Conservation (phyloP, 2,113 vertebrate genomes). For the Stomatorhinus ivindoensis region DNA sequence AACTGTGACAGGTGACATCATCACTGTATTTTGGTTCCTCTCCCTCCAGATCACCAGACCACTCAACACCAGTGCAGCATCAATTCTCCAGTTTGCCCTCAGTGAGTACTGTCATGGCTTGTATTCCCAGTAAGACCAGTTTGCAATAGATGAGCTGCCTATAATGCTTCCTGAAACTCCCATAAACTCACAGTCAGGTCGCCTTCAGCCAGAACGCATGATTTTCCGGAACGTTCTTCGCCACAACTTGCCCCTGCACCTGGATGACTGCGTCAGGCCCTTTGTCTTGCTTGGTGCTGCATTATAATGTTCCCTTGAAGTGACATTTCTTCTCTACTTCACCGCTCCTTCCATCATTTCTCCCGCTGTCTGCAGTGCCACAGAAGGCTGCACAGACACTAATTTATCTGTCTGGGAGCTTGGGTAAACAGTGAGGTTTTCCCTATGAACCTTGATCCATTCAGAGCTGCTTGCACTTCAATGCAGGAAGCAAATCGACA, state of each 20-base stretch:
- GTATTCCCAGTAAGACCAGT: not conserved
- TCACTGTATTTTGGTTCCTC: constrained; percentile 33
- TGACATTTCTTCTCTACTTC: not conserved
- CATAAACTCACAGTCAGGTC: not conserved
- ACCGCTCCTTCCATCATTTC: not conserved
- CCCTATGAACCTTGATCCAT: not conserved
- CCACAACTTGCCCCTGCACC: not conserved
- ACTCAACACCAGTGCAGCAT: constrained; percentile 92
- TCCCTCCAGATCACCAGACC: constrained; percentile 69
- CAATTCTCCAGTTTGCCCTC: constrained; percentile 90
- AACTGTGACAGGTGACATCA: not conserved
- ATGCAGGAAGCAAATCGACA: not conserved
- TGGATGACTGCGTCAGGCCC: not conserved
- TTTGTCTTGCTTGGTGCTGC: not conserved
- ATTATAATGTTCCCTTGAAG: not conserved
- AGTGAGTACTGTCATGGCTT: constrained; percentile 65
- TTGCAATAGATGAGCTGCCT: not conserved
- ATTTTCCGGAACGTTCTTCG: not conserved
- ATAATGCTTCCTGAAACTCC: not conserved
- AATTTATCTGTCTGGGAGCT: not conserved
- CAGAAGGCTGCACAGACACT: not conserved
- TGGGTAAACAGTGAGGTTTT: not conserved
- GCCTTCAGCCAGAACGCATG: not conserved
- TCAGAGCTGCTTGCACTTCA: not conserved
- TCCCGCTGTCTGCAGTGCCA: not conserved